Conservation (phyloP, 2,113 vertebrate genomes). For the Heterocephalus glaber region DNA sequence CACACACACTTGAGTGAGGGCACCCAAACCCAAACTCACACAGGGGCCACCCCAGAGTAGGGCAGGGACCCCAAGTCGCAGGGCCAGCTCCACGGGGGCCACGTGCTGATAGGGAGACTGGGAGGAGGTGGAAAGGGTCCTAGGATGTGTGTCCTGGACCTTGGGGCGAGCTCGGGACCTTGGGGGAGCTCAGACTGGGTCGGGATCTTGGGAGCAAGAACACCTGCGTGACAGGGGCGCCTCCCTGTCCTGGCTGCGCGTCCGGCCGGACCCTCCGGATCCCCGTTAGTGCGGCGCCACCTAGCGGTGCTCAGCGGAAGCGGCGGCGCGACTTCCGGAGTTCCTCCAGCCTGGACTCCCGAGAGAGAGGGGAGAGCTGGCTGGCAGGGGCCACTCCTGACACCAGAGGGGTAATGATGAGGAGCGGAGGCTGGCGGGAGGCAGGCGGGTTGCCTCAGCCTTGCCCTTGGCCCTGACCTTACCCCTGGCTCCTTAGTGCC, state of each 20-base stretch:
- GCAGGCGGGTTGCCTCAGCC: neutral
- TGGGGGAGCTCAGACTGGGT: neutral
- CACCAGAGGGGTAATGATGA: neutral
- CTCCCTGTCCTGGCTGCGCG: accelerated
- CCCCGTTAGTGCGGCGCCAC: slow-evolving; percentile 64
- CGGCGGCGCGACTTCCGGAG: accelerated
- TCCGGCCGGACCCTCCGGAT: neutral
- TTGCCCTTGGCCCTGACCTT: neutral
- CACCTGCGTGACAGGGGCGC: accelerated
- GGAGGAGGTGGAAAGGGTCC: neutral
- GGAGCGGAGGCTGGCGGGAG: neutral
- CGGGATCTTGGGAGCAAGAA: too few species aligned
- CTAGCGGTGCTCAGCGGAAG: slow-evolving; percentile 33
- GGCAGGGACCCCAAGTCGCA: neutral
- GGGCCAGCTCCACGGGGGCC: neutral
- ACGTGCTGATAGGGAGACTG: neutral
- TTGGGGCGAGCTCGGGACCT: neutral
- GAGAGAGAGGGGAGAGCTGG: neutral
- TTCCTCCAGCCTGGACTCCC: neutral
- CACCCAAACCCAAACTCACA: accelerated
- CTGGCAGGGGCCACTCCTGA: neutral
- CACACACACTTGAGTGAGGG: neutral
- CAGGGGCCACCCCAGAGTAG: neutral
- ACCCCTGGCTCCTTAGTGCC: neutral
- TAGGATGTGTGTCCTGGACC: neutral